Evolutionary conservation across 2,113 vertebrate genomes (phyloP).

Genomic region (Upupa epops): DNA sequence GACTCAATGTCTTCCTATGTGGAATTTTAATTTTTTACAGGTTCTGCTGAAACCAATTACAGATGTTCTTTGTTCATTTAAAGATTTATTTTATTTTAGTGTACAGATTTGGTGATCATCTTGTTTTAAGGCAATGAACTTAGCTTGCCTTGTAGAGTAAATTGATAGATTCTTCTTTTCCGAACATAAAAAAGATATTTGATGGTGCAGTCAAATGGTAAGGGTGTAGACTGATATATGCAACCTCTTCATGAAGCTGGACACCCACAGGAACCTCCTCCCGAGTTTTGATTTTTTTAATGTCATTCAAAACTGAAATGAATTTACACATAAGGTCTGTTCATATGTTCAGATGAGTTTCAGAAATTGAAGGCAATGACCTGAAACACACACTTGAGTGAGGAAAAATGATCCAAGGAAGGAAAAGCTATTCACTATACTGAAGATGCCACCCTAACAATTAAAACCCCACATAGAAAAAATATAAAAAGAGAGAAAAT

Average conservation of each 20-base stretch:
- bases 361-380: not conserved
- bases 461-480: accelerated
- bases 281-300: not conserved
- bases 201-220: not conserved
- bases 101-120: not conserved
- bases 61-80: not conserved
- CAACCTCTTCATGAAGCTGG: not conserved
- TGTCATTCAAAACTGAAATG: not conserved
- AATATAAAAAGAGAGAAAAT: not conserved
- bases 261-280: not conserved
- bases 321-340: not conserved
- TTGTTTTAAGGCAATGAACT: not conserved
- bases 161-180: not conserved
- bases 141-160: not conserved
- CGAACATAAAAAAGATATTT: not conserved
- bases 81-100: not conserved
- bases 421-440: not conserved
- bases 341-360: not conserved
- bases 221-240: not conserved
- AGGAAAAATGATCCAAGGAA: not conserved
- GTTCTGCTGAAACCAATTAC: not conserved
- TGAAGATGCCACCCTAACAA: not conserved
- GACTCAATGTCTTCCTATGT: not conserved
- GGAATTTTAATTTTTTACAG: not conserved
- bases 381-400: not conserved